phyloP scores from a whole-genome alignment of 2,113 vertebrate species.

The Ranitomeya imitator region DNA sequence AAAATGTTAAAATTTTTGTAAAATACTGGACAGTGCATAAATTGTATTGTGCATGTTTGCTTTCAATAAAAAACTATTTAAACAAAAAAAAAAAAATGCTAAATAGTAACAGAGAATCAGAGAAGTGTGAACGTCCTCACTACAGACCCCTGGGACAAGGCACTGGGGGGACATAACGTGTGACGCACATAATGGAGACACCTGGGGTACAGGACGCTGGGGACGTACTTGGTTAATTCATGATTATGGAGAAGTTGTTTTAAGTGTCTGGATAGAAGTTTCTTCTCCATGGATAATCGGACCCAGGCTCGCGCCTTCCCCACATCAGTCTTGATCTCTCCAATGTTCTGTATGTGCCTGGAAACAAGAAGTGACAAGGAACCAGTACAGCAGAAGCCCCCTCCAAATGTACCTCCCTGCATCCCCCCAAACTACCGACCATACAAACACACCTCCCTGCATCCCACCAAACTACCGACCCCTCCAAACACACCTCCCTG shows the following conservation, averaged over 20 bases:
- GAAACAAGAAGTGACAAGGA: not conserved
- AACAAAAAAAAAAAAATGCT: too few relatives aligned
- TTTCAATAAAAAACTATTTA: too few relatives aligned
- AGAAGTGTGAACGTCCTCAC: too few relatives aligned
- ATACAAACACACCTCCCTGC: not conserved
- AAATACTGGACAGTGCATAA: too few relatives aligned
- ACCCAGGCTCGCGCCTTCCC: conserved; percentile 98
- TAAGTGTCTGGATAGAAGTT: conserved; percentile 93
- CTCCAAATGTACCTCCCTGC: too few relatives aligned
- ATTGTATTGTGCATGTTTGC: too few relatives aligned
- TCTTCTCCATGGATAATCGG: conserved; percentile 98
- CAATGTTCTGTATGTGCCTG: conserved; percentile 97
- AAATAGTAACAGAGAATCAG: too few relatives aligned
- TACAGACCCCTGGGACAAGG: too few relatives aligned
- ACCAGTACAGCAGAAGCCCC: too few relatives aligned
- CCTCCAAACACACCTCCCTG: not conserved
- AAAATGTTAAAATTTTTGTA: too few relatives aligned
- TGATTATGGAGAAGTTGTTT: conserved; percentile 95
- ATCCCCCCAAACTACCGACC: not conserved
- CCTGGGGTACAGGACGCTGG: not conserved
- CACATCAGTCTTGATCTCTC: conserved; percentile 97
- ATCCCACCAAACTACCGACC: not conserved
- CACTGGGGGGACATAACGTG: too few relatives aligned
- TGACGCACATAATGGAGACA: too few relatives aligned
- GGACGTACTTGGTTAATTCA: conserved; percentile 92